Base-by-base conservation (phyloP, 2,888 invertebrate species). In the Hipparchia sbordonii region DNA sequence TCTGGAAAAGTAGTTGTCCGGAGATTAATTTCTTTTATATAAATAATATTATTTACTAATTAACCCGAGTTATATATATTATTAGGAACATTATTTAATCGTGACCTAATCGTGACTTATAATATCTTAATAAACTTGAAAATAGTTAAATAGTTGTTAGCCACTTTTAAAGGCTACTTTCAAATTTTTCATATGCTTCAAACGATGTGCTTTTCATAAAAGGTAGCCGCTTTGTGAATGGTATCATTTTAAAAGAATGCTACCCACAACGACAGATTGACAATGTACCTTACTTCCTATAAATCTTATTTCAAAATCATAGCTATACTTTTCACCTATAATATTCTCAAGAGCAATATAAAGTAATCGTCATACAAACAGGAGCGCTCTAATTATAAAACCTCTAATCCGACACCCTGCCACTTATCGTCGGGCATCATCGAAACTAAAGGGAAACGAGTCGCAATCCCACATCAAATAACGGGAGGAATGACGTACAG, bases 391-490 rank as follows among this genome's bases (percentile, higher is more conserved):
- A 78, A 79, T 77, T 78, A 73, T 76, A 79, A 79, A 77, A 78
- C 77, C 75, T 76, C 73, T 84, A 86, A 86, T 85, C 82, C 80
- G 76, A 74, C 80, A 78, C 83, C 83, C 82, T 79, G 79, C 81
- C 83, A 84, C 83, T 86, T 85, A 85, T 82, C 82, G 82, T 84
- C 79, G 79, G 85, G 85, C 82, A 85, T 85, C 87, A 86, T 89
- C 87, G 86, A 88, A 91, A 91, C 91, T 90, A 87, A 90, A 83
- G 87, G 82, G 84, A 81, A 82, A 84, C 85, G 85, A 87, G 81
- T 82, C 86, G 83, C 87, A 90, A 90, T 90, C 90, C 89, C 88
- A 89, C 85, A 84, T 91, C 89, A 92, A 91, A 92, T 90, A 92
- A 85, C 87, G 83, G 85, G 84, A 82, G 86, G 80, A 89, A 87